Percentiles rank a stretch among this genome's conserved stretches.
Conservation (phyloP, 2,797 vertebrate species). For the Oophaga sylvatica region DNA sequence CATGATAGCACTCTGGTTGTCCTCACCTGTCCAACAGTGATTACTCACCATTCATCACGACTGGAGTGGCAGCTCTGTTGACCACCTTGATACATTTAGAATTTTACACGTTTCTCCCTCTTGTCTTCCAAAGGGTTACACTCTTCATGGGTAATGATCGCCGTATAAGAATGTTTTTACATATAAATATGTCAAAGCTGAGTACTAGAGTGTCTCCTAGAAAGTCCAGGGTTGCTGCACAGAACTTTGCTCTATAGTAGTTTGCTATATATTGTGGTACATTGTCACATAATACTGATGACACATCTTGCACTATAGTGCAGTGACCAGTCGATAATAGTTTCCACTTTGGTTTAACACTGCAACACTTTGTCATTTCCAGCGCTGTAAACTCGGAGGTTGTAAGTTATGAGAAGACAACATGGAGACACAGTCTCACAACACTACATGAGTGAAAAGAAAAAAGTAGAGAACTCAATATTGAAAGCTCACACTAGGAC, state of each 20-base stretch:
- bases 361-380: slow-evolving; percentile 66
- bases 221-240: no score
- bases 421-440: slow-evolving; percentile 98
- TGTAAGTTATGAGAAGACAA: slow-evolving; percentile 93
- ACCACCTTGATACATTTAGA: neutral
- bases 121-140: neutral
- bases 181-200: neutral
- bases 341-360: neutral
- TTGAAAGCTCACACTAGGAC: slow-evolving; percentile 87
- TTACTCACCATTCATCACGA: no score
- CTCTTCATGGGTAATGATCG: neutral
- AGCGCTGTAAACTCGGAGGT: slow-evolving; percentile 83
- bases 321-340: neutral
- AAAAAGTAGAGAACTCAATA: slow-evolving; percentile 93
- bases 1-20: no score
- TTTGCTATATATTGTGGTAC: neutral
- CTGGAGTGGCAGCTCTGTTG: neutral
- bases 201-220: neutral
- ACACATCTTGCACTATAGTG: neutral
- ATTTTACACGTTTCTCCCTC: neutral
- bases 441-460: slow-evolving; percentile 91
- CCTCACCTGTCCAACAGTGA: no score
- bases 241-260: no score
- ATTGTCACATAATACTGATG: neutral
- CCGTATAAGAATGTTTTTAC: neutral